Base-by-base conservation (phyloP, 1,140 invertebrate species). In the Drosophila ficusphila region DNA sequence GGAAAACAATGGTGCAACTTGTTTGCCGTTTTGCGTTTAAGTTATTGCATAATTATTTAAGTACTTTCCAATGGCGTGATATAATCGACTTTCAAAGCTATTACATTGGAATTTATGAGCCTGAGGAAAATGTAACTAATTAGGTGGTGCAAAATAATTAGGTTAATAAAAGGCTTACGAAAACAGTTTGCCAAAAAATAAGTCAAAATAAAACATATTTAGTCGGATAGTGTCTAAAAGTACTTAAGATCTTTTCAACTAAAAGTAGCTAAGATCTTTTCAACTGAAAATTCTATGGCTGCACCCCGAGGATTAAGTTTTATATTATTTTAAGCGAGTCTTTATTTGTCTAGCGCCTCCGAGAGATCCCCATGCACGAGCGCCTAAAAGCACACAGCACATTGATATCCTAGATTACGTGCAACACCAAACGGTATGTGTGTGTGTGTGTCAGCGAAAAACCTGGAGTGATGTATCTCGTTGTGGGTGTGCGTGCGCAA, bases 391-490 rank as follows among this genome's bases (percentile, higher is more conserved):
- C 73, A 82, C 76, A 77, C 73, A 75, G 60, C 68, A 53, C 61
- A 75, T 73, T 73, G 77, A 77, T 75, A 82, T 77, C 51, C 46
- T 61, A 88, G 69, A 86, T 77, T 75, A 86, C 82, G 81, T 86
- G 81, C 81, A 86, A 44, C 82, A 27, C n/a, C n/a, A n/a, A n/a
- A n/a, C n/a, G 6, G 23, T 3, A 14, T 12, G 16, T n/a, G n/a
- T n/a, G n/a, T n/a, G 16, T 12, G 25, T 18, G 3, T 33, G 46
- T 18, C n/a, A n/a, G 2, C 19, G 4, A n/a, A 2, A 7, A 16
- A 27, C 60, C 46, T 33, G 62, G 60, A 67, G 62, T 67, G 44
- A 67, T 67, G 62, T 67, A 65, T 67, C 44, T 67, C 60, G 27
- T 31, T 41, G 62, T 31, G 62, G 52, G 47, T 36, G 48, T 79